Evolutionary conservation across 2,888 invertebrate genomes (phyloP).

Genomic region (Aradus depressus): DNA sequence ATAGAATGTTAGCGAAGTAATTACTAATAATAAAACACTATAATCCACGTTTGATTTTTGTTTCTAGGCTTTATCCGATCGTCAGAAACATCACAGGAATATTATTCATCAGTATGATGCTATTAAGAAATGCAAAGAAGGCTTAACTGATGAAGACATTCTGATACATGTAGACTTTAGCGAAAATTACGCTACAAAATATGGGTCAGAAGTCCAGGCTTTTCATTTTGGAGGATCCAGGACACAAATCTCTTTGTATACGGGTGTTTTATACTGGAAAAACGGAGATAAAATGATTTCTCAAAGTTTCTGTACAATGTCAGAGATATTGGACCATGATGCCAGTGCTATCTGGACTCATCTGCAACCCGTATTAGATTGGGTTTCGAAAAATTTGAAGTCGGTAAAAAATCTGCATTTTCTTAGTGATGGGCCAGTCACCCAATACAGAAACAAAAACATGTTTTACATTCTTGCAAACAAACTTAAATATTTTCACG

Average conservation of each 20-base stretch:
- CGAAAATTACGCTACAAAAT: conserved; percentile 35
- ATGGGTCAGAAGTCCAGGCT: conserved; percentile 35
- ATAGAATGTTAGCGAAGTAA: too few relatives aligned
- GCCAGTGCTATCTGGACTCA: conserved; percentile 6
- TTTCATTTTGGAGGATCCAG: too few relatives aligned
- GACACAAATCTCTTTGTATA: too few relatives aligned
- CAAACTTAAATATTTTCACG: background rate
- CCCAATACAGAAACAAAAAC: background rate
- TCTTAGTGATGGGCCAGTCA: background rate
- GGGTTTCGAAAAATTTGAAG: conserved; percentile 22
- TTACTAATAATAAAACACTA: too few relatives aligned
- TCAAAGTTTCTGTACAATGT: conserved; percentile 3
- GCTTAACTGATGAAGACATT: conserved; percentile 25
- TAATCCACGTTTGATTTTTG: too few relatives aligned
- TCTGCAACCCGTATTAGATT: conserved; percentile 21
- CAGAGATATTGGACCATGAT: background rate
- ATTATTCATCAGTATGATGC: too few relatives aligned
- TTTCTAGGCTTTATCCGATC: too few relatives aligned
- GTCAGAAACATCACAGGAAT: too few relatives aligned
- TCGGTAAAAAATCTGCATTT: conserved; percentile 1
- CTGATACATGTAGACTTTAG: conserved; percentile 35
- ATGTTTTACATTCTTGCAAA: background rate
- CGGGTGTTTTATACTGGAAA: too few relatives aligned
- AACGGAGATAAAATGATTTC: too few relatives aligned
- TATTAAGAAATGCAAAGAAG: conserved; percentile 25